A percentile compares a stretch with the other conserved stretches of the same genome.
phyloP scores from a whole-genome alignment of 92 coral and sea anemone genomes.

The Bergia puertoricense region DNA sequence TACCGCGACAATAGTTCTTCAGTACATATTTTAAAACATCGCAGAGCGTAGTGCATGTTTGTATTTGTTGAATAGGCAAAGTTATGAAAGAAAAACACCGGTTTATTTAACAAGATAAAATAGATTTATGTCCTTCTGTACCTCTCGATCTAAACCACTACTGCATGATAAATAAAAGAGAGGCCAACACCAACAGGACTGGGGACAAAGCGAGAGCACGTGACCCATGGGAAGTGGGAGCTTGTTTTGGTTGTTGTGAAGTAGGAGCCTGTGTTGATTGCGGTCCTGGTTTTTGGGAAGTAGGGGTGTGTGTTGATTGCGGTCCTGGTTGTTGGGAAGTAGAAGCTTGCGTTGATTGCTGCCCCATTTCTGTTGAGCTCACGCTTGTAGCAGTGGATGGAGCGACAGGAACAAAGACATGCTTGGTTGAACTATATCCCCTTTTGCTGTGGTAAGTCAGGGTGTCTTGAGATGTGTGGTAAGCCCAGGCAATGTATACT shows the following conservation, averaged over 20 bases:
- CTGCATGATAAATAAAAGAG: neutral
- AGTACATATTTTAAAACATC: too few relatives aligned
- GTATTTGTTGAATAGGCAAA: neutral
- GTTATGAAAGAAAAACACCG: too few relatives aligned
- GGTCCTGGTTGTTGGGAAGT: neutral
- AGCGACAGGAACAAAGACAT: too few relatives aligned
- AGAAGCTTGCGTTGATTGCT: neutral
- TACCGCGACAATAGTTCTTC: too few relatives aligned
- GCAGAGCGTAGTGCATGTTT: too few relatives aligned
- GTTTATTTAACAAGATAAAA: too few relatives aligned
- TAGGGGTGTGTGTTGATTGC: neutral
- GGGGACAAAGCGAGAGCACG: neutral
- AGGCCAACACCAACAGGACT: neutral
- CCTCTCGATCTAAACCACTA: too few relatives aligned
- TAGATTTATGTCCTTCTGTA: neutral
- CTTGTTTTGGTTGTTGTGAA: too few relatives aligned
- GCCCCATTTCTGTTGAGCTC: neutral
- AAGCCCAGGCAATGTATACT: too few relatives aligned
- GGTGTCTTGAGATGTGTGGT: too few relatives aligned
- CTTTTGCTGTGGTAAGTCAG: too few relatives aligned
- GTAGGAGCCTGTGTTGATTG: neutral
- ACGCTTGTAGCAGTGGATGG: neutral
- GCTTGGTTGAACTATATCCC: too few relatives aligned
- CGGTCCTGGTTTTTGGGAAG: neutral
- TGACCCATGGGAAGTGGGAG: neutral